phyloP scores from a whole-genome alignment of 2,797 vertebrate genomes.

The Bryconaethiops microstoma region DNA sequence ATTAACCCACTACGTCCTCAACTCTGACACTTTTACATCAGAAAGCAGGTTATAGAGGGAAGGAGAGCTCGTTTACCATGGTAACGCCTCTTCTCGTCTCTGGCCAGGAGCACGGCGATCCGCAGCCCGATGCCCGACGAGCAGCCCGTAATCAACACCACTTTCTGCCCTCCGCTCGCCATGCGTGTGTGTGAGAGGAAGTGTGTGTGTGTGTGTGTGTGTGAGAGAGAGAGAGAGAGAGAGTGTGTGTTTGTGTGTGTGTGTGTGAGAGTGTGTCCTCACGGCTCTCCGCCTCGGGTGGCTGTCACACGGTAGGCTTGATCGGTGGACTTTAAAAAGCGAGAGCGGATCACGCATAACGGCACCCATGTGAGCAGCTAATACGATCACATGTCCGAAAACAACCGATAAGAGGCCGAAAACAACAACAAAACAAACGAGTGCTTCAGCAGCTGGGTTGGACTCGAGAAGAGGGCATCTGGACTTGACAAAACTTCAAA shows the following conservation, averaged over 20 bases:
- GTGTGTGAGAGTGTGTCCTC: conserved; percentile 55
- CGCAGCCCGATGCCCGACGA: conserved; percentile 92
- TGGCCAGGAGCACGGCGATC: conserved; percentile 87
- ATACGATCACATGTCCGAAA: conserved; percentile 78
- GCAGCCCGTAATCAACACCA: conserved; percentile 92
- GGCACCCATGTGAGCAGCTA: conserved; percentile 76
- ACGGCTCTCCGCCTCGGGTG: conserved; percentile 58
- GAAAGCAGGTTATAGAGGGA: background rate
- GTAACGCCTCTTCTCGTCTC: conserved; percentile 86
- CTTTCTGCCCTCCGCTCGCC: conserved; percentile 83
- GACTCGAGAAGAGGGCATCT: too few species aligned
- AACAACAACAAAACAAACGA: too few species aligned
- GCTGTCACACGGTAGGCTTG: conserved; percentile 59
- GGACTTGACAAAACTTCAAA: too few species aligned
- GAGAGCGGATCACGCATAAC: conserved; percentile 76
- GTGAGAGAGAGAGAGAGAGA: background rate
- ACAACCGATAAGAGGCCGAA: conserved; percentile 47
- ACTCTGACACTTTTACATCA: background rate
- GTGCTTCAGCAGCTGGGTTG: too few species aligned
- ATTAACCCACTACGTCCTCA: background rate
- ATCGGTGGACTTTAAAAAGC: conserved; percentile 72
- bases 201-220: background rate
- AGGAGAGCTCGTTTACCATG: conserved; percentile 83
- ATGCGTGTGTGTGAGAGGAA: conserved; percentile 66
- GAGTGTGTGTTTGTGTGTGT: accelerated